phyloP scores from a whole-genome alignment of 2,888 invertebrate genomes.

The Scotopteryx bipunctaria region DNA sequence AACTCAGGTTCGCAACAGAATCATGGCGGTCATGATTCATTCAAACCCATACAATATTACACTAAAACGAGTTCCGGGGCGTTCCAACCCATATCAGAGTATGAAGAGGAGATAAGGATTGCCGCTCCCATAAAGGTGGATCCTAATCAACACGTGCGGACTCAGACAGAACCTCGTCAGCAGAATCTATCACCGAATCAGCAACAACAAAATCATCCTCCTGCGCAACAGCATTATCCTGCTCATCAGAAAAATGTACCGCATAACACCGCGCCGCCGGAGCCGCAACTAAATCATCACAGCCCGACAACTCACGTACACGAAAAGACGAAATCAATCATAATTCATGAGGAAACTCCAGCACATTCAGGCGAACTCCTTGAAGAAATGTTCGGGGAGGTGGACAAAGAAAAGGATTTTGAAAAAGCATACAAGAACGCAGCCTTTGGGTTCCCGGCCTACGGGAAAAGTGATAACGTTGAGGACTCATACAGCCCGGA shows the following conservation, averaged over 20 bases:
- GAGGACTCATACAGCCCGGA: constrained; percentile 69
- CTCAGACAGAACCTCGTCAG: constrained; percentile 34
- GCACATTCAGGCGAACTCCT: constrained; percentile 58
- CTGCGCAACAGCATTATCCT: constrained; percentile 26
- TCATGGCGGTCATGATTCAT: constrained; percentile 26
- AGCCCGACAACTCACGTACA: constrained; percentile 48
- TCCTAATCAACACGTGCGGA: constrained; percentile 57
- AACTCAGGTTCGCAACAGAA: constrained; percentile 32
- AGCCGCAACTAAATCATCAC: constrained; percentile 37
- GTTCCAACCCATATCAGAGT: constrained; percentile 55
- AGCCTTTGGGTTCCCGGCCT: constrained; percentile 72
- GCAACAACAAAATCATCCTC: constrained; percentile 32
- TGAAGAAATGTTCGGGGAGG: constrained; percentile 57
- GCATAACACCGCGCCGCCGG: constrained; percentile 25
- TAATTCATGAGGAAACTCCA: constrained; percentile 64
- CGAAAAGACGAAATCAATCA: constrained; percentile 67
- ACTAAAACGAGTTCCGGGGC: constrained; percentile 31
- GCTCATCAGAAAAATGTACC: constrained; percentile 19
- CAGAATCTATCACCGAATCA: constrained; percentile 31
- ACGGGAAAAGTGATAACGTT: constrained; percentile 50
- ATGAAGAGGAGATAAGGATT: constrained; percentile 62
- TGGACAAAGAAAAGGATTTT: constrained; percentile 71
- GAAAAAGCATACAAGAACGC: constrained; percentile 74
- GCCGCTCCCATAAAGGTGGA: constrained; percentile 58
- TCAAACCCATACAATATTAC: constrained; percentile 31